Evolutionary conservation across 2,888 invertebrate species (phyloP), one percentile per base, ranked within the genome.

Genomic region (Scaeva pyrastri): DNA sequence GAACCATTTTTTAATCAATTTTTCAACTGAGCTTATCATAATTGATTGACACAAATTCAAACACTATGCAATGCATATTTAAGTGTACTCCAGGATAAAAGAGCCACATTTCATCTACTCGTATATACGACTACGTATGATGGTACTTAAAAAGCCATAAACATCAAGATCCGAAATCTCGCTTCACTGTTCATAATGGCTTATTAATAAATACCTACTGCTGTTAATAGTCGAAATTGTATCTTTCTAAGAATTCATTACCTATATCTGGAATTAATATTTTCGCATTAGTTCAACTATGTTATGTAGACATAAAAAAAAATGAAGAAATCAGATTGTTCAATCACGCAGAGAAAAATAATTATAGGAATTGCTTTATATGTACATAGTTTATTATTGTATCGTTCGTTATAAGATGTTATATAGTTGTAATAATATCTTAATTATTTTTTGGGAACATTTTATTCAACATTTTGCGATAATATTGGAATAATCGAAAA

Each of bases 171-270:
- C 12, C 39, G 12, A 58, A 39, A 58, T 58, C 58, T 39, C 58
- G 21, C 12, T 12, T 39, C 39, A 19, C 11, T 58, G 19, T 19
- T 26, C 23, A 39, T 39, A 68, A 68, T n/a, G 21, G 21, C 31
- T 36, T 68, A 39, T 39, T 68, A 39, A 68, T 68, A 45, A 31
- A 45, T 64, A 48, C 64, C 45, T 2, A 19, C 50, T 68, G 68
- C 36, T 39, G 14, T 39, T 50, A 66, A 66, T 66, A 48, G 66
- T 14, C 19, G 5, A 31, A 26, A 31, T 31, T 31, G 19, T 14
- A 48, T 48, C 45, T 66, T 66, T 36, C 26, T 6, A 19, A 36
- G 19, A 14, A 48, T 31, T 66, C 48, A 50, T 66, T 50, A n/a
- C n/a, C n/a, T n/a, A 48, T 48, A 31, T 45, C 3, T 48, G 48